These are phyloP conservation scores for Anhinga rufa DNA, from an alignment of 2,113 vertebrate species.

Conservation along the genomic window DNA sequence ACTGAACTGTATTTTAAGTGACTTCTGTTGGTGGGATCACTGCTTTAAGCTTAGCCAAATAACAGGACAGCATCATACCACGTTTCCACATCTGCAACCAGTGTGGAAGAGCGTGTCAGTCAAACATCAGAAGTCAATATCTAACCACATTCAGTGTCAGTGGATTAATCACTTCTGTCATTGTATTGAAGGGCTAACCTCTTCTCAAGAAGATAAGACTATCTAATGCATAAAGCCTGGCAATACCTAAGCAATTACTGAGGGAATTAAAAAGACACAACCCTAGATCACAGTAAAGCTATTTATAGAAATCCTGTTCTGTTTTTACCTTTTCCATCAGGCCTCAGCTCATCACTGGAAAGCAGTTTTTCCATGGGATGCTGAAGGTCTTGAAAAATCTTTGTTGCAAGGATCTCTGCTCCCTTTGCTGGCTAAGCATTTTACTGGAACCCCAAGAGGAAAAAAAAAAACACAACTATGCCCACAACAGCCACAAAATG, in stretches of 20 bases:
- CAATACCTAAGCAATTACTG: background rate
- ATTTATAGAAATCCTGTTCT: background rate
- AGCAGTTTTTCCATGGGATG: background rate
- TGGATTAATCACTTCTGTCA: background rate
- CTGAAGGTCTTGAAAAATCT: background rate
- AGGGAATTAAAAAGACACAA: background rate
- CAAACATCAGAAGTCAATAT: background rate
- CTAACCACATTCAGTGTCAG: background rate
- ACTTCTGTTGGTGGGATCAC: background rate
- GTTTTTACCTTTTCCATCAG: background rate
- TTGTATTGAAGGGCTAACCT: background rate
- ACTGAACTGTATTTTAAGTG: background rate
- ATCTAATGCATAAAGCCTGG: background rate
- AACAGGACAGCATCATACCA: background rate
- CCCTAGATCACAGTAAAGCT: background rate
- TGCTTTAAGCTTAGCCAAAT: background rate
- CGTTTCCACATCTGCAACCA: background rate
- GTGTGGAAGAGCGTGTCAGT: background rate
- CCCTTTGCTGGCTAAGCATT: background rate
- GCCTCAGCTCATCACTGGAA: background rate
- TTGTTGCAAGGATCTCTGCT: background rate
- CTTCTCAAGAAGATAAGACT: background rate
- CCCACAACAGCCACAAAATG: background rate
- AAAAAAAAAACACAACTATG: too few species aligned
- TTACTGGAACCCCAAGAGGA: background rate